Conservation (phyloP, 2,888 invertebrate genomes). For the Volucella inflata region DNA sequence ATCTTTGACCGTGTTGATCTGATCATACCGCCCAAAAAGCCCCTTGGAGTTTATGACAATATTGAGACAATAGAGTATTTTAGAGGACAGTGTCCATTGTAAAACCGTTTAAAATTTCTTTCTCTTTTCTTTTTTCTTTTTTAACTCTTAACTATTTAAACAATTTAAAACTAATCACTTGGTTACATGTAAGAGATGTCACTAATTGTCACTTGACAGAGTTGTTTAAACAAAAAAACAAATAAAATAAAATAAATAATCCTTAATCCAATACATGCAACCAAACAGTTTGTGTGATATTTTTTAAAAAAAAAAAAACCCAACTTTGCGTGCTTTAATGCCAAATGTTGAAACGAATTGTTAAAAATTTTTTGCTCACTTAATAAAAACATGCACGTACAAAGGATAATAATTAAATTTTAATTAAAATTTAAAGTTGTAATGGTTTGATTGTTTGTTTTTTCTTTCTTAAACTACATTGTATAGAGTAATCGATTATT, state of each 20-base stretch:
- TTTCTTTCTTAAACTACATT: not conserved
- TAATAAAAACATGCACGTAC: constrained; percentile 39
- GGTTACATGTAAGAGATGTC: constrained; percentile 9
- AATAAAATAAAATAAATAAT: not conserved
- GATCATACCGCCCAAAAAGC: constrained; percentile 79
- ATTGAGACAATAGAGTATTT: constrained; percentile 66
- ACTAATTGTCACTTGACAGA: not conserved
- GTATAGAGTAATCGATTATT: constrained; percentile 14
- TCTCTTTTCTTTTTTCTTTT: constrained; percentile 3
- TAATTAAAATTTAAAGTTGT: not conserved
- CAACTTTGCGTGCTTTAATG: constrained; percentile 1
- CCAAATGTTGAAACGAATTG: constrained; percentile 34
- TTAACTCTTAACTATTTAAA: constrained; percentile 4
- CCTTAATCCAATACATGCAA: not conserved
- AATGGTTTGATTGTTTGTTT: too few relatives aligned
- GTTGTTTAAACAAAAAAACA: not conserved
- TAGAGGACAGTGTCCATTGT: constrained; percentile 66
- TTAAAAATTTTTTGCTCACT: constrained; percentile 21
- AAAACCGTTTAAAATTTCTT: constrained; percentile 34
- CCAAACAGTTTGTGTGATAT: not conserved
- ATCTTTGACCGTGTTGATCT: constrained; percentile 96
- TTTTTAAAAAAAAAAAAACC: not conserved
- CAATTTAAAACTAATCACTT: not conserved
- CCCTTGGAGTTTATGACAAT: constrained; percentile 53
- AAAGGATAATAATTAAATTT: constrained; percentile 52